Evolutionary conservation across 1,140 invertebrate genomes (phyloP), one percentile per base, ranked within the genome.

Genomic region (Tetragonula clypearis): DNA sequence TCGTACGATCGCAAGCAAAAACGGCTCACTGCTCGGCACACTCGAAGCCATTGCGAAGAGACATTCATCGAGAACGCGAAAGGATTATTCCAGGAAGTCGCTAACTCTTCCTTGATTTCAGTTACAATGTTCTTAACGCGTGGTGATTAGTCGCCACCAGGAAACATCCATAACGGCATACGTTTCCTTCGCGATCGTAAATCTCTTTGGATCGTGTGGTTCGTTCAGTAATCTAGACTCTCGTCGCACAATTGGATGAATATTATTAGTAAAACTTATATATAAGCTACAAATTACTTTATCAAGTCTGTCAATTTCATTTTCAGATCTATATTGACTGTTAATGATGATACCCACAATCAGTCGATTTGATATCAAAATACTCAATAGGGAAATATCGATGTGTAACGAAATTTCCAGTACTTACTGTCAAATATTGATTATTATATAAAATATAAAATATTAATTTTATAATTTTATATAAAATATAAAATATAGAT

Each of bases 171-270:
- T 74, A 68, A 68, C 71, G 19, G 30, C 11, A 60, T 80, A 26
- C 78, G 62, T 49, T 88, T 85, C 75, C 19, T 60, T 69, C 62
- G 65, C 21, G 53, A 69, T 72, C 68, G 77, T 85, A 88, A 88
- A 88, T 88, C 49, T 84, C 12, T 62, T 60, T n/a, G 82, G 30
- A 12, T 9, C 11, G 5, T 8, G 12, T 15, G 23, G 49, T 0
- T 72, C 41, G 14, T 72, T 12, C 14, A 14, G 15, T 23, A 23
- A n/a, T 49, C 69, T 53, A 21, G 3, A 0, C 1, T 0, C 23
- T 62, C 30, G 60, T 14, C 12, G 60, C 23, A 23, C 12, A 5
- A 14, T 62, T 62, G 23, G n/a, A 14, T n/a, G 3, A 62, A n/a
- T 62, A n/a, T 62, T 62, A n/a, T 62, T 66, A 8, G 62, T 6